Percentiles rank a stretch among this genome's conserved stretches.
Conservation (phyloP, 1,140 invertebrate species). For the Xylocopa sonorina region DNA sequence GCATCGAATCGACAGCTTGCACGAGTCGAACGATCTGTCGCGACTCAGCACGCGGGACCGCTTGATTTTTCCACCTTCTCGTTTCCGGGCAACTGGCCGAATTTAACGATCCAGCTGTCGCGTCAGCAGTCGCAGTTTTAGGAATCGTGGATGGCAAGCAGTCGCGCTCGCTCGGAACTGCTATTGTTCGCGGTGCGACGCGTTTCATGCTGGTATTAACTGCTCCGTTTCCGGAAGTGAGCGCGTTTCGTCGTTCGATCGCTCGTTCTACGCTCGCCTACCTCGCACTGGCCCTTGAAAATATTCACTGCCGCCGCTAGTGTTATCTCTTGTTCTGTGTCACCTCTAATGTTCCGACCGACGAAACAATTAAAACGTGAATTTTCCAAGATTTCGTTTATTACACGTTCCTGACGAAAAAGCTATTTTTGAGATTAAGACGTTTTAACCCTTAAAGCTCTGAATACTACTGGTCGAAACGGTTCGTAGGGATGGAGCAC, state of each 20-base stretch:
- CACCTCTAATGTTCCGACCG: too few species aligned
- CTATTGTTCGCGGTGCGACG: slow-evolving; percentile 12
- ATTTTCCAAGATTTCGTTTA: too few species aligned
- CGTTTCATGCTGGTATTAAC: slow-evolving; percentile 10
- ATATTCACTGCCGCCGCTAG: slow-evolving; percentile 11
- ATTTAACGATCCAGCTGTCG: slow-evolving; percentile 4
- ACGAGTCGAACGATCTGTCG: neutral
- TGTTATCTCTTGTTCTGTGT: neutral
- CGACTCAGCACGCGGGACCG: neutral
- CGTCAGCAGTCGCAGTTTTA: slow-evolving; percentile 38
- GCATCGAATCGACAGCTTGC: too few species aligned
- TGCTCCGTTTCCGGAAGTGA: neutral
- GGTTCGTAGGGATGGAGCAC: too few species aligned
- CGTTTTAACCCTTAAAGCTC: too few species aligned
- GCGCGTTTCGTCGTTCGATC: neutral
- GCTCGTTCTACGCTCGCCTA: neutral
- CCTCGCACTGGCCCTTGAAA: neutral
- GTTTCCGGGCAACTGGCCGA: neutral
- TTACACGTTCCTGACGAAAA: too few species aligned
- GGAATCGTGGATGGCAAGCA: slow-evolving; percentile 9
- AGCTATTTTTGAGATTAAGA: too few species aligned
- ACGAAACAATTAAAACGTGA: too few species aligned
- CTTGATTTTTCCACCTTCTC: neutral
- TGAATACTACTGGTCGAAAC: too few species aligned
- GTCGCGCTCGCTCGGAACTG: neutral